Conservation (phyloP, 2,797 vertebrate genomes). For the Sarcoramphus papa region DNA sequence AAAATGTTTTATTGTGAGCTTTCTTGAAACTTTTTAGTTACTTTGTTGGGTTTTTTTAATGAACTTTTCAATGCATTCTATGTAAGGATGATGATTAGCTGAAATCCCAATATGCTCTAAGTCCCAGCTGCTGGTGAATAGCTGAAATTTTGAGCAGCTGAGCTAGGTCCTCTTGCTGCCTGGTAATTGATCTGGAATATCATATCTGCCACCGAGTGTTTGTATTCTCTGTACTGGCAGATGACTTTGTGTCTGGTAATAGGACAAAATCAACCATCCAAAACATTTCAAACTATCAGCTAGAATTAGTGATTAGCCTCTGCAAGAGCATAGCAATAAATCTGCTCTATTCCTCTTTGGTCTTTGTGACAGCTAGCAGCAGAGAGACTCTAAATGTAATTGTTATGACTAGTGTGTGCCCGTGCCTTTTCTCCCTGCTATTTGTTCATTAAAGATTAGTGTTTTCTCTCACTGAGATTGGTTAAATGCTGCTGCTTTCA, state of each 20-base stretch:
- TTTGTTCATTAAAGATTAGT: slow-evolving; percentile 11
- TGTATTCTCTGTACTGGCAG: slow-evolving; percentile 20
- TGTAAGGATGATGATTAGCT: background rate
- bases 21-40: background rate
- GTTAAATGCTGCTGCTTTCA: background rate
- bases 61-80: background rate
- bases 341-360: slow-evolving; percentile 22
- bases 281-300: slow-evolving; percentile 21
- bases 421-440: background rate
- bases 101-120: background rate
- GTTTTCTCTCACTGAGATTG: background rate
- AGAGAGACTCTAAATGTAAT: background rate
- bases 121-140: slow-evolving; percentile 36
- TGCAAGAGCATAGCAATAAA: background rate
- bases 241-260: background rate
- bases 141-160: slow-evolving; percentile 50
- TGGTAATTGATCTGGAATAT: slow-evolving; percentile 55
- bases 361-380: background rate
- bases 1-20: background rate
- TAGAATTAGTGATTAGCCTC: slow-evolving; percentile 39
- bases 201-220: slow-evolving; percentile 43
- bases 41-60: background rate
- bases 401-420: background rate
- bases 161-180: slow-evolving; percentile 14
- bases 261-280: slow-evolving; percentile 16